These are phyloP conservation scores for Caloenas nicobarica DNA, from an alignment of 2,113 vertebrate species.

Conservation along the genomic window DNA sequence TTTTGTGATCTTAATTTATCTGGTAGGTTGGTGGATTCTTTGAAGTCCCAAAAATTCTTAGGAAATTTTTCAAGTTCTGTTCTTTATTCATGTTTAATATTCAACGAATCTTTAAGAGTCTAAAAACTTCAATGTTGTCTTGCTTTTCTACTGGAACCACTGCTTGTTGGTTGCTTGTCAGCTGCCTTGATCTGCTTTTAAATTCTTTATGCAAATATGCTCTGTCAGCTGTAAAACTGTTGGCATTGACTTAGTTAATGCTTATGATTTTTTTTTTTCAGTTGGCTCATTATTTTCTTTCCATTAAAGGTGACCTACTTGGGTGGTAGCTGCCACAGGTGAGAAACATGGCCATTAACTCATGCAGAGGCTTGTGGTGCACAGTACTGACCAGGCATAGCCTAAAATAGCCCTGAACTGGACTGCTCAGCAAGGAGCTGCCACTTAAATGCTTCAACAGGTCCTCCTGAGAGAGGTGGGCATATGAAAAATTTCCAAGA, in stretches of 20 bases:
- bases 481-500: fast-evolving
- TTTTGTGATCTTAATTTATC: background rate
- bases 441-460: background rate
- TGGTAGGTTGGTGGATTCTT: background rate
- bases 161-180: background rate
- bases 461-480: background rate
- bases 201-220: background rate
- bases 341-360: background rate
- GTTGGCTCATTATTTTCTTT: background rate
- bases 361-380: fast-evolving
- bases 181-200: background rate
- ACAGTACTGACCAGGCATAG: background rate
- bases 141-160: background rate
- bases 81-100: background rate
- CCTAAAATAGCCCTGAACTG: background rate
- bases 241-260: background rate
- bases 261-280: background rate
- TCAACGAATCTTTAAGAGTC: background rate
- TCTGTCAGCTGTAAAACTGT: background rate
- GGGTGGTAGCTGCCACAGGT: background rate
- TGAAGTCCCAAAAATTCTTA: background rate
- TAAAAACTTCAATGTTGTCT: background rate
- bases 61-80: background rate
- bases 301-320: background rate
- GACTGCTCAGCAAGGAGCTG: background rate